Conservation (phyloP, 2,797 vertebrate genomes). For the Cynodonichthys magdalenae region DNA sequence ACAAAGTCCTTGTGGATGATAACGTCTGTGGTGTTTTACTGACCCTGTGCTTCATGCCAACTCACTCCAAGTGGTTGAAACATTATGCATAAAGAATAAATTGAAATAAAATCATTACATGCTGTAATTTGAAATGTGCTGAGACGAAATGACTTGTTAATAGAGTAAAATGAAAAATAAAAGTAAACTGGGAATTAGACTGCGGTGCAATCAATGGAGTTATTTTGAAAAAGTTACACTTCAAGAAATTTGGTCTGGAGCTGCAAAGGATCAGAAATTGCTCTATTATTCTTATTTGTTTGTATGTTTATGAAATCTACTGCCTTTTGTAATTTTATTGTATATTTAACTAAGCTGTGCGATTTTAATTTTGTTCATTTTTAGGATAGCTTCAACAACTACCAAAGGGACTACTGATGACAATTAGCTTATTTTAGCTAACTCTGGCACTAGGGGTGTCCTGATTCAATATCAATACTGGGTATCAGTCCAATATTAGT, state of each 20-base stretch:
- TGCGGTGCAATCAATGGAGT: not conserved
- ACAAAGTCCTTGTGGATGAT: constrained; percentile 67
- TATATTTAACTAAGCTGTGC: not conserved
- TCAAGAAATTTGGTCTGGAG: not conserved
- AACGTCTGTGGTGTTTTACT: constrained; percentile 57
- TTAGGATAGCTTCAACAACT: too few species aligned
- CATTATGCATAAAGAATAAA: constrained; percentile 5
- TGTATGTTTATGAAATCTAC: too few species aligned
- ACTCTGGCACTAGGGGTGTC: too few species aligned
- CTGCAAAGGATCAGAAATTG: not conserved
- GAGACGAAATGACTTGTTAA: not conserved
- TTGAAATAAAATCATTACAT: not conserved
- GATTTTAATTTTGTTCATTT: too few species aligned
- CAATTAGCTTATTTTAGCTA: too few species aligned
- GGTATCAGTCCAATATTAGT: too few species aligned
- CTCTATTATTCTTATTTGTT: too few species aligned
- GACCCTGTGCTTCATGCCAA: constrained; percentile 59
- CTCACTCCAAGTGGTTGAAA: constrained; percentile 37
- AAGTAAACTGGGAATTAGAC: not conserved
- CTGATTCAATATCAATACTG: too few species aligned
- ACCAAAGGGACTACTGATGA: too few species aligned
- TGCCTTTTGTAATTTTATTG: too few species aligned
- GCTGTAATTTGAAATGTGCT: not conserved
- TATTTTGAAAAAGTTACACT: constrained; percentile 3
- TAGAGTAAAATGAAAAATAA: not conserved